Evolutionary conservation across 2,888 invertebrate genomes (phyloP), one percentile per base, ranked within the genome.

Genomic region (Spodoptera littoralis): DNA sequence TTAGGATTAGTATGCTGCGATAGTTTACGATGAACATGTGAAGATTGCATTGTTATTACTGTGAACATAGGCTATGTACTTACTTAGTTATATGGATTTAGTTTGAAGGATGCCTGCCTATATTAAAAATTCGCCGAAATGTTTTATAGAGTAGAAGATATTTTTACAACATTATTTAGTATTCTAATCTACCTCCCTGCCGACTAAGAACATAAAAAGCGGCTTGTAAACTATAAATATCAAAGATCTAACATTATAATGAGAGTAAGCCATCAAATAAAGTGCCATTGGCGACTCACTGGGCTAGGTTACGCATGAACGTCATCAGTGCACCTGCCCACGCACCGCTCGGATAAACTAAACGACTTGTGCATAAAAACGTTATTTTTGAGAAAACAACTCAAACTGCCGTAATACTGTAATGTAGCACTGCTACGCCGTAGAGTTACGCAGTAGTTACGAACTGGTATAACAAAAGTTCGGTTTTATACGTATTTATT

Each of bases 191-290:
- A 62, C 68, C 75, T 71, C 59, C 60, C 58, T 65, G 27, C 45
- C 49, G 11, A 47, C 75, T 65, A 72, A 80, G 75, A 65, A 77
- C 75, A 67, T 80, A 78, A 77, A 71, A 65, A 76, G 71, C 45
- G 59, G 56, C 60, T 71, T 65, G 77, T 81, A 78, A 78, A 73
- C 76, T 75, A 84, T 83, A 77, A 81, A 79, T 77, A 79, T 72
- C 77, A 68, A 76, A 83, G 77, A 80, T 83, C 76, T 80, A 79
- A 81, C 77, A 77, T 78, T 81, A 77, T 76, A 79, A 78, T 75
- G 76, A 79, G 79, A 80, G 82, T 81, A 77, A 84, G 80, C 72
- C 79, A 83, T 86, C 85, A 85, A 85, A 84, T 84, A 79, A 84
- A 86, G 76, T 84, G 80, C 79, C 77, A 77, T 72, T 76, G 81